These are phyloP conservation scores for Caradrina clavipalpis DNA, from an alignment of 2,888 invertebrate genomes.

Conservation along the genomic window DNA sequence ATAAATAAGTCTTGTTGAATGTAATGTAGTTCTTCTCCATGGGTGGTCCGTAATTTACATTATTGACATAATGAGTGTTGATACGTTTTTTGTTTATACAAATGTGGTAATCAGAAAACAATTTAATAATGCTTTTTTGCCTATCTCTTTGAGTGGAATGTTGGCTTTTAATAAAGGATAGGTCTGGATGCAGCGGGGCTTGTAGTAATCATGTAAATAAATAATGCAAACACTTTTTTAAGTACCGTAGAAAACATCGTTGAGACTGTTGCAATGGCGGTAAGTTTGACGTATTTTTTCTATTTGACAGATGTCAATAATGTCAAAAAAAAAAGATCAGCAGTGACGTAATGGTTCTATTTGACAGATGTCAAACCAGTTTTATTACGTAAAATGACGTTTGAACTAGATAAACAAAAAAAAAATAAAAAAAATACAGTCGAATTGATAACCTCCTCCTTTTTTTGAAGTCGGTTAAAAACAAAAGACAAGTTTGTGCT, in stretches of 20 bases:
- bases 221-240: too few relatives aligned
- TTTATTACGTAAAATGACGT: neutral
- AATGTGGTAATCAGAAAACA: slow-evolving; percentile 38
- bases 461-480: too few relatives aligned
- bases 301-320: too few relatives aligned
- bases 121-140: slow-evolving; percentile 24
- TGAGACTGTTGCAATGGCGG: too few relatives aligned
- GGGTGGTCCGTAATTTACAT: slow-evolving; percentile 38
- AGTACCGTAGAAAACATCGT: neutral
- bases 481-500: too few relatives aligned
- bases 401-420: too few relatives aligned
- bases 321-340: too few relatives aligned
- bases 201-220: neutral
- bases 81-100: slow-evolving; percentile 27
- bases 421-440: too few relatives aligned
- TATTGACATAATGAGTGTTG: slow-evolving; percentile 32
- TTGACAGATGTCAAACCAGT: too few relatives aligned
- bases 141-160: neutral
- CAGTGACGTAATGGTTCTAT: too few relatives aligned
- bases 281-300: too few relatives aligned
- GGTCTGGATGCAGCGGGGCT: neutral
- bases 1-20: slow-evolving; percentile 26
- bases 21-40: slow-evolving; percentile 5
- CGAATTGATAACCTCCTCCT: too few relatives aligned
- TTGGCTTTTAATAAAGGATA: neutral